Base-by-base conservation (phyloP, 2,113 vertebrate species). In the Tretioscincus oriximinensis region DNA sequence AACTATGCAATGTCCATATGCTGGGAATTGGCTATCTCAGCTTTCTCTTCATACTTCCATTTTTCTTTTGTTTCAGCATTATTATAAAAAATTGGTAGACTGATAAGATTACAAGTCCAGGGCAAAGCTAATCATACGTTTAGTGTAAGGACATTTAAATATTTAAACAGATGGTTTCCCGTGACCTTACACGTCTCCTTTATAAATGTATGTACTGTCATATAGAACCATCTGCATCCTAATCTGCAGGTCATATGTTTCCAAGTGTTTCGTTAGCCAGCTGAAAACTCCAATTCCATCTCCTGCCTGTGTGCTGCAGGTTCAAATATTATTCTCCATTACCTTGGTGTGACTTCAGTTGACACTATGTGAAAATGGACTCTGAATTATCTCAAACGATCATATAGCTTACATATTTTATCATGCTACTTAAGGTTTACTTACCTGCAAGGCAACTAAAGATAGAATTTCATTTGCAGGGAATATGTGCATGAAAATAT, bases 151-250 rank as follows among this genome's bases (percentile, higher is more conserved):
- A 90, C 87, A 87, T 89, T 92, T 93, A 90, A 89, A 89, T 93
- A 90, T 84, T 92, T 88, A 93, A 94, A 83, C 89, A 93, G 92
- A 91, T 92, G 86, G 77, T 86, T 92, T 91, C 80, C 89, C 88
- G 54, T 93, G 91, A 93, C 92, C 92, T 93, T 93, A 92, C 89
- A 91, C 87, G 90, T 90, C 92, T 91, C 91, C 87, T 93, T 92
- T 92, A 92, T 91, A 92, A 93, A 93, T 93, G 84, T 89, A 85
- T 92, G 79, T 92, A 82, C 84, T 83, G 87, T 88, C 85, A 91
- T 90, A 91, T 90, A 92, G 86, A 92, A 87, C 85, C 84, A 92
- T 90, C 90, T 94, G 84, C 83, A 93, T 90, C 91, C 86, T 92
- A 92, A 90, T 88, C 86, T 91, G 91, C 86, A 90, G 89, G 90